Conservation (phyloP, 1,140 invertebrate genomes). For the Trichomalopsis sarcophagae region DNA sequence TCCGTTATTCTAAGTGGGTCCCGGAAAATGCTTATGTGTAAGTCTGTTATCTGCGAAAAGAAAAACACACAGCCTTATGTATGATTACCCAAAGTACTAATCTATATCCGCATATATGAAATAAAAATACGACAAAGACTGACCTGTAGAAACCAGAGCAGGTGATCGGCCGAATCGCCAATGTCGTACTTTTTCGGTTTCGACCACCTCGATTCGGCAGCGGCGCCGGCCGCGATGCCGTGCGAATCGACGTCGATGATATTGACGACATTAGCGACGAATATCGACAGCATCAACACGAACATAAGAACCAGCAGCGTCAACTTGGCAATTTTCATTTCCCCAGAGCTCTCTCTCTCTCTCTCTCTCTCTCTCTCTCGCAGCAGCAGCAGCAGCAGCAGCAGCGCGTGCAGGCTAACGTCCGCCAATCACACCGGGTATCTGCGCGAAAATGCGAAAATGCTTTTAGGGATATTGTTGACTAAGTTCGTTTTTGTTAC, state of each 20-base stretch:
- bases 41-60: constrained; percentile 85
- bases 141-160: constrained; percentile 88
- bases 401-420: background rate
- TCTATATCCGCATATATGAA: no score
- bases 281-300: constrained; percentile 75
- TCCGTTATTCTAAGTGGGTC: constrained; percentile 85
- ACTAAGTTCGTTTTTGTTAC: no score
- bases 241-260: constrained; percentile 73
- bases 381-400: no score
- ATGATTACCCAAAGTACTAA: no score
- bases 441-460: constrained; percentile 28
- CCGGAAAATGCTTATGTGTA: constrained; percentile 91
- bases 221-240: constrained; percentile 52
- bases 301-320: constrained; percentile 73
- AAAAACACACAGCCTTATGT: background rate
- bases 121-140: constrained; percentile 51
- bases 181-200: constrained; percentile 73
- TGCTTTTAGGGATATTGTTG: background rate
- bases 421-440: constrained; percentile 21
- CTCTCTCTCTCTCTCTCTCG: no score
- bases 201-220: constrained; percentile 47
- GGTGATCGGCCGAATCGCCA: constrained; percentile 75
- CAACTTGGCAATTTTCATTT: constrained; percentile 75
- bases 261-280: constrained; percentile 77
- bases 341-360: background rate